Conservation (phyloP, 2,888 invertebrate species). For the Drosophila flavopinicola region DNA sequence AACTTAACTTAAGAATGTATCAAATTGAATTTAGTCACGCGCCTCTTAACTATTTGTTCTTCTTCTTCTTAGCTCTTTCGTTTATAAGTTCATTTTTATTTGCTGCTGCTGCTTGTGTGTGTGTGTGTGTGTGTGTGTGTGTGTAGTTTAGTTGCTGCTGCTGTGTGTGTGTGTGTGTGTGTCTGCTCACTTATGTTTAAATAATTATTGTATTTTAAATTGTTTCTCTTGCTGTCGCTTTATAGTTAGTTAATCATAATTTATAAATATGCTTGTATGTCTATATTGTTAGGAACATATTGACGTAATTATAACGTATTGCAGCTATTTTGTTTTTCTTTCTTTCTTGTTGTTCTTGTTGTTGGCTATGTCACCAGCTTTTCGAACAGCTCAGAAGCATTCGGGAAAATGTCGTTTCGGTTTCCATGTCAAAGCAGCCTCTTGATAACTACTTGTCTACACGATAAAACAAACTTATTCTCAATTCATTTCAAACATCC, state of each 20-base stretch:
- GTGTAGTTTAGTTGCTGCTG: constrained; percentile 20
- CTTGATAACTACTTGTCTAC: constrained; percentile 25
- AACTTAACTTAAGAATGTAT: constrained; percentile 49
- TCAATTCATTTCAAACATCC: neutral
- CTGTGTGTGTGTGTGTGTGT: constrained; percentile 29
- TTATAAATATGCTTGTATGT: constrained; percentile 66
- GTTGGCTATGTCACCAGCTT: constrained; percentile 8
- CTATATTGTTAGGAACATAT: constrained; percentile 84
- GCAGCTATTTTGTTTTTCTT: constrained; percentile 81
- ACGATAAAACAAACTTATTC: neutral
- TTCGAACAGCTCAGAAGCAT: constrained; percentile 24
- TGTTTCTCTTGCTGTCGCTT: constrained; percentile 35
- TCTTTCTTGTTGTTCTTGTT: constrained; percentile 15
- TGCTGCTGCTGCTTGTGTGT: neutral
- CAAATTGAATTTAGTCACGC: constrained; percentile 40
- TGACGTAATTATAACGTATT: constrained; percentile 85
- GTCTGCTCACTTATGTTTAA: constrained; percentile 42
- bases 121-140: constrained; percentile 1
- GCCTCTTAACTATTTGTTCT: constrained; percentile 26
- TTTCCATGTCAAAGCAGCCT: constrained; percentile 37
- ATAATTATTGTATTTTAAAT: constrained; percentile 43
- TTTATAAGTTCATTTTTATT: constrained; percentile 9
- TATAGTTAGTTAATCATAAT: constrained; percentile 56
- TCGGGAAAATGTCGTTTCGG: constrained; percentile 24
- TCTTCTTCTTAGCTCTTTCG: constrained; percentile 2